phyloP scores from a whole-genome alignment of 2,797 vertebrate genomes.

The Microcaecilia unicolor region DNA sequence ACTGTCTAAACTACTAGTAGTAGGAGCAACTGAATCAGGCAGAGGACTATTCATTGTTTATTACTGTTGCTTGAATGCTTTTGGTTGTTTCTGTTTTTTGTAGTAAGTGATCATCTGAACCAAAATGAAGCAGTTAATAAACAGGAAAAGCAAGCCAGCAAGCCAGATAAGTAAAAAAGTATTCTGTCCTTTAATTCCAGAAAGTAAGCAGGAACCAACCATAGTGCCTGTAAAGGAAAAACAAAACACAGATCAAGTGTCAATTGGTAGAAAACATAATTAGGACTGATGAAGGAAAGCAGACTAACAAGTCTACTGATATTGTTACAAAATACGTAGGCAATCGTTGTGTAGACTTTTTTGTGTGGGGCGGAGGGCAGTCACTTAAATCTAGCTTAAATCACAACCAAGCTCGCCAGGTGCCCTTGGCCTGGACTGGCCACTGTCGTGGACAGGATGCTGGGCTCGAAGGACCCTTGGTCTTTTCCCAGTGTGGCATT shows the following conservation, averaged over 20 bases:
- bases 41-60: slow-evolving; percentile 2
- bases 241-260: background rate
- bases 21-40: too few species aligned
- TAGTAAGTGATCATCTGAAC: slow-evolving; percentile 78
- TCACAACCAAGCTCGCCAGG: too few species aligned
- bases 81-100: slow-evolving; percentile 6
- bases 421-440: too few species aligned
- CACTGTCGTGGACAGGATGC: too few species aligned
- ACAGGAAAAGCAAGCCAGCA: slow-evolving; percentile 75
- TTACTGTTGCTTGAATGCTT: slow-evolving; percentile 29
- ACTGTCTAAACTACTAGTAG: too few species aligned
- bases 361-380: too few species aligned
- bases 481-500: too few species aligned
- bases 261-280: background rate
- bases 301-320: background rate
- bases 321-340: too few species aligned
- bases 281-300: background rate
- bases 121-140: slow-evolving; percentile 74
- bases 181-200: slow-evolving; percentile 82
- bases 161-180: slow-evolving; percentile 79
- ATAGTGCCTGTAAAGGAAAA: slow-evolving; percentile 64
- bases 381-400: too few species aligned
- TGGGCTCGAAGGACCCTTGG: too few species aligned
- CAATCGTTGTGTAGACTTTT: too few species aligned
- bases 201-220: slow-evolving; percentile 78